Evolutionary conservation across 2,113 vertebrate genomes (phyloP).

Genomic region (Melanerpes aurifrons): DNA sequence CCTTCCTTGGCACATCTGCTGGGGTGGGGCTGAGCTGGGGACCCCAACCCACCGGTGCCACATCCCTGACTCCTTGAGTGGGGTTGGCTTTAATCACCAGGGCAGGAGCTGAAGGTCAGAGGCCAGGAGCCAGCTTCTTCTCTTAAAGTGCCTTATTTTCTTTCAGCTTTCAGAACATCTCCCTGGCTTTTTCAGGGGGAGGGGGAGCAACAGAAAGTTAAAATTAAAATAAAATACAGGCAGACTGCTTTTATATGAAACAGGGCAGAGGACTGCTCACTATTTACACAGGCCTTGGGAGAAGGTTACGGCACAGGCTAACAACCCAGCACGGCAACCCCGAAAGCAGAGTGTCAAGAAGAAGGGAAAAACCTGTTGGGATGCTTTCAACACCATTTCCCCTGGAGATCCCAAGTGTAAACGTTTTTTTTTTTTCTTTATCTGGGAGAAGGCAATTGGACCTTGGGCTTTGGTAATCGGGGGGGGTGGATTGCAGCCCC

Average conservation of each 20-base stretch:
- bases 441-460: constrained; percentile 51
- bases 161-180: constrained; percentile 23
- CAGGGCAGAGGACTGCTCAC: constrained; percentile 34
- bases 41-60: accelerated
- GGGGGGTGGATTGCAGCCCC: constrained; percentile 14
- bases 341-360: constrained; percentile 56
- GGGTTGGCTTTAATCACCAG: background rate
- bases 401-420: constrained; percentile 52
- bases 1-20: background rate
- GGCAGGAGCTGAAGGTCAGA: background rate
- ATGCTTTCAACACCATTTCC: constrained; percentile 61
- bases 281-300: constrained; percentile 75
- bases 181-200: background rate
- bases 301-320: constrained; percentile 21
- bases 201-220: background rate
- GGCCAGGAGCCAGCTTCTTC: background rate
- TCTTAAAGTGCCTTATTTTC: constrained; percentile 68
- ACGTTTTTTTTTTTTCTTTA: background rate
- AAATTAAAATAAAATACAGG: background rate
- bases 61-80: background rate
- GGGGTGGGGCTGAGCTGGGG: background rate
- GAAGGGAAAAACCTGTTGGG: constrained; percentile 38
- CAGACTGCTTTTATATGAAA: constrained; percentile 68
- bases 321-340: constrained; percentile 38
- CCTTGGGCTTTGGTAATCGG: constrained; percentile 22